Conservation (phyloP, 2,888 invertebrate species). For the Acronicta psi region DNA sequence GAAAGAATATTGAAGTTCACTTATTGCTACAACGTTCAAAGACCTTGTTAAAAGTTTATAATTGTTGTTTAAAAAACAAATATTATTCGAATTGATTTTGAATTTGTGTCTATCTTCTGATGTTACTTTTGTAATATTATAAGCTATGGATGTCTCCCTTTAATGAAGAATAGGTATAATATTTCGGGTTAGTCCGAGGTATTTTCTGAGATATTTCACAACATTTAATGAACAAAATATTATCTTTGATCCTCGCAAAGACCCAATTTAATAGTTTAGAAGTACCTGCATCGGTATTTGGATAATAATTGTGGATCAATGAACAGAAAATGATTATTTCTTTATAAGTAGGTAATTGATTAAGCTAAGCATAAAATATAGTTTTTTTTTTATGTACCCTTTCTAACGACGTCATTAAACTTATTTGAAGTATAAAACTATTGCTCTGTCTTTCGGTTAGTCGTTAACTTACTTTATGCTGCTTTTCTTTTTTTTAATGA, state of each 20-base stretch:
- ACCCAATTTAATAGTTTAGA: too few relatives aligned
- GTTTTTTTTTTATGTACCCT: background rate
- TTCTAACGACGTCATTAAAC: conserved; percentile 22
- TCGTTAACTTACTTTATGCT: conserved; percentile 36
- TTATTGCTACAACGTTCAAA: conserved; percentile 22
- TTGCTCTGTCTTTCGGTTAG: conserved; percentile 6
- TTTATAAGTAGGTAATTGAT: too few relatives aligned
- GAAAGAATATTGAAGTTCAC: conserved; percentile 24
- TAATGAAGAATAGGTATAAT: background rate
- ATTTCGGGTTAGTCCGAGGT: too few relatives aligned
- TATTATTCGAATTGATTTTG: conserved; percentile 11
- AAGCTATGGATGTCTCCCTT: background rate
- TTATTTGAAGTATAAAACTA: conserved; percentile 27
- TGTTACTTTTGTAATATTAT: background rate
- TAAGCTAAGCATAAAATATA: too few relatives aligned
- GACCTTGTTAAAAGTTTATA: conserved; percentile 37
- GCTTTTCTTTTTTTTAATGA: too few relatives aligned
- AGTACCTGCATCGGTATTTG: too few relatives aligned
- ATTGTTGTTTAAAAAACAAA: conserved; percentile 22
- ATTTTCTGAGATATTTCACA: too few relatives aligned
- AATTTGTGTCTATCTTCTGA: conserved; percentile 2
- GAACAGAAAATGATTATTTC: background rate
- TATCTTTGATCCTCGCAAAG: too few relatives aligned
- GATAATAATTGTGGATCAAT: background rate
- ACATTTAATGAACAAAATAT: too few relatives aligned